phyloP scores from a whole-genome alignment of 92 coral and sea anemone genomes.

The Plumapathes pennacea region DNA sequence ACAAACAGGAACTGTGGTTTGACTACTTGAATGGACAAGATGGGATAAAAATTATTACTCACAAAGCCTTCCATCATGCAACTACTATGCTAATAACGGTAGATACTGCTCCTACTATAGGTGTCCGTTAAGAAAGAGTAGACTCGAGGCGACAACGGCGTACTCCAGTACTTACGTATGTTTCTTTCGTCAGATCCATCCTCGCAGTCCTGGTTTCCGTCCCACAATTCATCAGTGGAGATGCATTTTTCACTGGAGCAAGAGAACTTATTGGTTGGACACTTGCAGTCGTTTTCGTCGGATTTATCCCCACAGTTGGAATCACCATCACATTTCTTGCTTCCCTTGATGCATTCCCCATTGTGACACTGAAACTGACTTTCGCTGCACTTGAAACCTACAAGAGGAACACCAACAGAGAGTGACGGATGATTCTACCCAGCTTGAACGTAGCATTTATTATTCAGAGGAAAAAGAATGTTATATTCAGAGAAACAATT shows the following conservation, averaged over 20 bases:
- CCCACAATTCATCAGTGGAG: constrained; percentile 26
- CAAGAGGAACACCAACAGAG: not conserved
- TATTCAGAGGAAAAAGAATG: no score
- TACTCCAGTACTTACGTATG: constrained; percentile 60
- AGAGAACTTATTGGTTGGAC: constrained; percentile 42
- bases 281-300: constrained; percentile 57
- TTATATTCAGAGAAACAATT: no score
- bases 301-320: constrained; percentile 52
- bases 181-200: constrained; percentile 34
- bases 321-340: constrained; percentile 56
- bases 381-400: constrained; percentile 29
- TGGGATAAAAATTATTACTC: no score
- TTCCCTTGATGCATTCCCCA: constrained; percentile 46
- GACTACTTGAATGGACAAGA: no score
- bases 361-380: constrained; percentile 52
- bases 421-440: not conserved
- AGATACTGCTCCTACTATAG: no score
- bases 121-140: no score
- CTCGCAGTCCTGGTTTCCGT: constrained; percentile 29
- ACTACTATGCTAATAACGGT: no score
- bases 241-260: constrained; percentile 57
- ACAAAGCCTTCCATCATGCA: no score
- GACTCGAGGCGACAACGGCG: no score
- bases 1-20: no score
- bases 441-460: no score